A percentile compares a stretch with the other conserved stretches of the same genome.
Conservation (phyloP, 2,113 vertebrate species). For the Oncorhynchus kisutch region DNA sequence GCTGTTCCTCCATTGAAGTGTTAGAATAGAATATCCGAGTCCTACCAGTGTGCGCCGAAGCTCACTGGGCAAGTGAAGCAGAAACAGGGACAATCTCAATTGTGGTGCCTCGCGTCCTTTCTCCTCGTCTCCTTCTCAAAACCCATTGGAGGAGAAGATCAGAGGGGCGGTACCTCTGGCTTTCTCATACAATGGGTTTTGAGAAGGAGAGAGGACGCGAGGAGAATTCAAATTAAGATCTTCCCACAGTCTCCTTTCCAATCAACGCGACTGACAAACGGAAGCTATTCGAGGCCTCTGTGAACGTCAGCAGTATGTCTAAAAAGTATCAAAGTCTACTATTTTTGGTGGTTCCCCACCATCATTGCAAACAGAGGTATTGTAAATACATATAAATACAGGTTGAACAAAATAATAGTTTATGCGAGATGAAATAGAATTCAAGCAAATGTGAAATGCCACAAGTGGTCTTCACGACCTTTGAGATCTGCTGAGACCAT, state of each 20-base stretch:
- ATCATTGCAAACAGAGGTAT: not conserved
- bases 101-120: too few relatives aligned
- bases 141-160: too few relatives aligned
- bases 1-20: conserved; percentile 75
- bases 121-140: too few relatives aligned
- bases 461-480: too few relatives aligned
- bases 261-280: conserved; percentile 66
- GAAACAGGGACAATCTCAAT: too few relatives aligned
- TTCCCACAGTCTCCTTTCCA: conserved; percentile 43
- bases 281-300: conserved; percentile 70
- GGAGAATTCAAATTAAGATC: not conserved
- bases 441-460: too few relatives aligned
- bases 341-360: conserved; percentile 52
- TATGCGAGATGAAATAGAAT: too few relatives aligned
- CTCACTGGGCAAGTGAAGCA: conserved; percentile 34
- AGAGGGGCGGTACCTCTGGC: too few relatives aligned
- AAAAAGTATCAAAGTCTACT: conserved; percentile 51
- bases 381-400: not conserved
- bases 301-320: conserved; percentile 71
- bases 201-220: too few relatives aligned
- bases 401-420: too few relatives aligned
- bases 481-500: too few relatives aligned
- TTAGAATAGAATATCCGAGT: conserved; percentile 46
- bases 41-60: conserved; percentile 45
- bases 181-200: too few relatives aligned